These are phyloP conservation scores for Microcebus griseorufus DNA, from an alignment of 2,113 vertebrate genomes.

Conservation along the genomic window DNA sequence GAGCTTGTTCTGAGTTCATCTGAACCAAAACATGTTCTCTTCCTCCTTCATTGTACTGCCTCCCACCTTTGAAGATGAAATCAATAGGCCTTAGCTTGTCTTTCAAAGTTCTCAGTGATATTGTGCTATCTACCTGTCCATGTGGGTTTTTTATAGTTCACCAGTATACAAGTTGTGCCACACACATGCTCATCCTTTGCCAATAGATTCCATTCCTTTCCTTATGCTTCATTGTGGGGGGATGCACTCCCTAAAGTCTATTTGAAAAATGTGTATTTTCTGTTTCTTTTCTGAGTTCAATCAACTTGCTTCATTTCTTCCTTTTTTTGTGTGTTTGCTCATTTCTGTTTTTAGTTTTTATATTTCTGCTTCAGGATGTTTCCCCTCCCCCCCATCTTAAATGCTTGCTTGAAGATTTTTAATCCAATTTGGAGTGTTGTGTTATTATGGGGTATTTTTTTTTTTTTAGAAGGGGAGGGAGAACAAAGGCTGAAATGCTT, in stretches of 20 bases:
- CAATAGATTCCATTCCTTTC: not conserved
- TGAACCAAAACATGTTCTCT: not conserved
- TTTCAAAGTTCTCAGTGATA: not conserved
- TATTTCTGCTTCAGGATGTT: constrained; percentile 10
- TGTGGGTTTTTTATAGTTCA: not conserved
- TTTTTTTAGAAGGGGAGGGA: not conserved
- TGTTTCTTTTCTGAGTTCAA: not conserved
- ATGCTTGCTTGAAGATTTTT: constrained; percentile 7
- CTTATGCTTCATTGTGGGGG: not conserved
- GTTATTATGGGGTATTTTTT: not conserved
- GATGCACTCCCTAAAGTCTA: not conserved
- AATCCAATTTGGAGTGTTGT: not conserved
- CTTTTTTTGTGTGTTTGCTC: not conserved
- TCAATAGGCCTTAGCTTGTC: not conserved
- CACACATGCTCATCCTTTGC: not conserved
- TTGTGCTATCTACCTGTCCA: not conserved
- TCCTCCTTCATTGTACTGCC: not conserved
- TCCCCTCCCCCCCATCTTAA: not conserved
- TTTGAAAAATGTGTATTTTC: not conserved
- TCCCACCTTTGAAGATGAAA: not conserved
- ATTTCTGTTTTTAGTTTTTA: constrained; percentile 2
- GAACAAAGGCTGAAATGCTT: not conserved
- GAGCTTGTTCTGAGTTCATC: constrained; percentile 18
- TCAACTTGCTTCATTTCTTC: constrained; percentile 4
- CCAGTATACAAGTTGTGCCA: not conserved